Conservation (phyloP, 2,797 vertebrate genomes). For the Cetoscarus ocellatus region DNA sequence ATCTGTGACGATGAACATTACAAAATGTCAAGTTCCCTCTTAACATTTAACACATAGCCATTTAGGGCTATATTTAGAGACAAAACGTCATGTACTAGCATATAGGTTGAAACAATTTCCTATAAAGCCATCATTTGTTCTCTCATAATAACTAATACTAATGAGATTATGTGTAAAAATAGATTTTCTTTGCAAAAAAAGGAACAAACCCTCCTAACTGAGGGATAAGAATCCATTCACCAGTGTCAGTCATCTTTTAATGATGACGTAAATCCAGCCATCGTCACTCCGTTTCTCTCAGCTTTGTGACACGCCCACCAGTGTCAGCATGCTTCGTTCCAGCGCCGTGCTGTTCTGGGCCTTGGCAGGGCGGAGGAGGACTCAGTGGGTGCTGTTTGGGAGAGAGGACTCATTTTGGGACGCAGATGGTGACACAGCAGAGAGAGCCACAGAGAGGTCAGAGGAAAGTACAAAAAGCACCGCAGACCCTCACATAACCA, state of each 20-base stretch:
- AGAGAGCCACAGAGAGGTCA: slow-evolving; percentile 42
- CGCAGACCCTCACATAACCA: neutral
- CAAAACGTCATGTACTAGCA: neutral
- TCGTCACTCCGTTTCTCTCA: slow-evolving; percentile 7
- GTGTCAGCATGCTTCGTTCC: slow-evolving; percentile 28
- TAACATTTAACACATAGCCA: too few relatives aligned
- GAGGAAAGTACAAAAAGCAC: slow-evolving; percentile 22
- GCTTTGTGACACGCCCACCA: slow-evolving; percentile 6
- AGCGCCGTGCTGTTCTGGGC: slow-evolving; percentile 26
- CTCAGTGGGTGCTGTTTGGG: slow-evolving; percentile 35
- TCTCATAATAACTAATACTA: neutral
- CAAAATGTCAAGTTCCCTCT: too few relatives aligned
- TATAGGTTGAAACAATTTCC: neutral
- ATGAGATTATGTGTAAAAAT: neutral
- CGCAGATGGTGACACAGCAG: slow-evolving; percentile 74
- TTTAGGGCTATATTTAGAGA: neutral
- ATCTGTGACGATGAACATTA: too few relatives aligned
- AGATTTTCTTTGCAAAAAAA: slow-evolving; percentile 6
- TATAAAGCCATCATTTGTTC: neutral
- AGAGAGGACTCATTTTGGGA: slow-evolving; percentile 44
- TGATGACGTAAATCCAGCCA: slow-evolving; percentile 28
- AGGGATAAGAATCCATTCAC: slow-evolving; percentile 14
- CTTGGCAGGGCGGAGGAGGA: slow-evolving; percentile 48
- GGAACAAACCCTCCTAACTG: neutral
- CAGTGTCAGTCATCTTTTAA: slow-evolving; percentile 10